Conservation (phyloP, 2,113 vertebrate genomes). For the Rynchops niger region DNA sequence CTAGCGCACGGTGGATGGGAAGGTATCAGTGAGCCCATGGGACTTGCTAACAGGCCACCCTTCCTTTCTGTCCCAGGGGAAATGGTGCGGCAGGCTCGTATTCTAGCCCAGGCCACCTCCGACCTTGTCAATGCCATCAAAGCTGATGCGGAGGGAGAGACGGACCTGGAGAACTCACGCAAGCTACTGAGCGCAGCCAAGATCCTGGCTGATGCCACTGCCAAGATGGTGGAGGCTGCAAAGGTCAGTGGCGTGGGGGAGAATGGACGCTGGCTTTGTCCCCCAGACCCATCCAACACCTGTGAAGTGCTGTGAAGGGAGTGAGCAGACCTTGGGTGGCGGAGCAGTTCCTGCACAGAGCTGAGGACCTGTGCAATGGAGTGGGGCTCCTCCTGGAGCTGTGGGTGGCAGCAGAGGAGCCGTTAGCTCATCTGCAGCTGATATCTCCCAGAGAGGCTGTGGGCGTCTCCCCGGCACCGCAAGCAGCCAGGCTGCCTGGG, state of each 20-base stretch:
- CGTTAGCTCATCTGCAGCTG: not conserved
- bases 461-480: accelerated
- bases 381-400: not conserved
- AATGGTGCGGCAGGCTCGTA: conserved; percentile 96
- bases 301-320: not conserved
- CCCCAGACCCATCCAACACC: not conserved
- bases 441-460: accelerated
- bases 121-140: conserved; percentile 98
- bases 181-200: conserved; percentile 95
- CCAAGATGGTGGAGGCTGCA: conserved; percentile 97
- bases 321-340: not conserved
- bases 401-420: conserved; percentile 82
- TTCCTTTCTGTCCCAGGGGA: conserved; percentile 79
- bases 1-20: not conserved
- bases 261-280: not conserved
- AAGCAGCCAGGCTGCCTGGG: not conserved
- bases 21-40: not conserved
- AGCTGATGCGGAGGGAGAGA: conserved; percentile 92
- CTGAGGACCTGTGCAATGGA: not conserved
- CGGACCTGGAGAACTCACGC: conserved; percentile 93
- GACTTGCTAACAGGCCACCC: not conserved
- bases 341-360: not conserved
- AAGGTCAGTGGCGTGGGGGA: conserved; percentile 76
- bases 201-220: conserved; percentile 93
- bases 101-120: conserved; percentile 94